These are phyloP conservation scores for Hydrophis major DNA, from an alignment of 2,797 vertebrate genomes.

Conservation along the genomic window DNA sequence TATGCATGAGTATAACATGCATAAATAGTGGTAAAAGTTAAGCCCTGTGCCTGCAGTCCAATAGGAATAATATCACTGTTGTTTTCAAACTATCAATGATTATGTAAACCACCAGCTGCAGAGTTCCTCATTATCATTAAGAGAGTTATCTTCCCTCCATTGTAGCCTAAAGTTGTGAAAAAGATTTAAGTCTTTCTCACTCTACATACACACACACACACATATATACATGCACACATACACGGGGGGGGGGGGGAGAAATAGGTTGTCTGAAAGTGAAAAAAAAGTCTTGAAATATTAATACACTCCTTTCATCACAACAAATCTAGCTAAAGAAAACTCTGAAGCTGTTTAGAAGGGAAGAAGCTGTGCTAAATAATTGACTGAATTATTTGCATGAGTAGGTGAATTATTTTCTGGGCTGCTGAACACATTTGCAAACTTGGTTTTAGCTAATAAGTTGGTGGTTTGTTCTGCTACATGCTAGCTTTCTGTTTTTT, in stretches of 20 bases:
- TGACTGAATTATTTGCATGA: neutral
- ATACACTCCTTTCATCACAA: neutral
- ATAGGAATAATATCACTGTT: neutral
- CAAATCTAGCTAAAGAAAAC: neutral
- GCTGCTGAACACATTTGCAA: neutral
- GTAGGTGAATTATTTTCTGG: neutral
- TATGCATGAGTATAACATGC: no score
- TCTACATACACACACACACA: no score
- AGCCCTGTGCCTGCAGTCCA: neutral
- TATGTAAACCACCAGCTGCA: neutral
- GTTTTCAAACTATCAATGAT: neutral
- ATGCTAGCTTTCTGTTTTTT: neutral
- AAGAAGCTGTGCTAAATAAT: neutral
- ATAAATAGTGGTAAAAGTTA: neutral
- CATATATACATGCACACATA: no score
- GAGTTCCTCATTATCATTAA: neutral
- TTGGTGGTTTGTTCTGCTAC: neutral
- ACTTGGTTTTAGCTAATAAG: neutral
- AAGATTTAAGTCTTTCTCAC: neutral
- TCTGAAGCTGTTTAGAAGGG: neutral
- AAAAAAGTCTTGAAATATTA: neutral
- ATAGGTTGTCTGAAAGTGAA: neutral
- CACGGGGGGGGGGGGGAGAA: no score
- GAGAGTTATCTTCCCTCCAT: neutral
- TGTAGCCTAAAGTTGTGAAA: neutral